Evolutionary conservation across 1,140 invertebrate genomes (phyloP), one percentile per base, ranked within the genome.

Genomic region (Uloborus diversus): DNA sequence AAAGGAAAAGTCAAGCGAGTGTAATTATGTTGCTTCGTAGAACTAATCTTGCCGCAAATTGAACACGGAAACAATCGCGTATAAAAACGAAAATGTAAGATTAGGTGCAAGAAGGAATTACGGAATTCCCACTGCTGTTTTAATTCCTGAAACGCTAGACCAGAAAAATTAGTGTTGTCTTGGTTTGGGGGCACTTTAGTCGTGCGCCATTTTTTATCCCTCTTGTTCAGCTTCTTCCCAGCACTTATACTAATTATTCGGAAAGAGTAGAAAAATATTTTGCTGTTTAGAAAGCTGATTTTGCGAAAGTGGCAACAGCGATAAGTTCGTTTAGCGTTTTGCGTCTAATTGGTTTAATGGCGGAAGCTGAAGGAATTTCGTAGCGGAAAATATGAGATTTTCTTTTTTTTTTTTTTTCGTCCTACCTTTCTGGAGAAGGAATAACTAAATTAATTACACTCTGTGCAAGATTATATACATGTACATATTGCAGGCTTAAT

Each of bases 251-350:
- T 75, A 75, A 75, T 75, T 75, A 75, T 75, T 64, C 37, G 57
- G 42, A 75, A 62, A 64, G 61, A 75, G 64, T 25, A 53, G 71
- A 75, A 75, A 75, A 75, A 75, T 75, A 30, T 53, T 75, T 75
- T 28, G 42, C 69, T 64, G 71, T 75, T 75, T 75, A 75, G 71
- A 75, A 64, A 75, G 71, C 71, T 75, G 71, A 75, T 75, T 75
- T 75, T 51, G 59, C 17, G 71, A 62, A 61, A 7, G 42, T 75
- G 71, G 71, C 71, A 62, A 51, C 57, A 75, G n/a, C 71, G 71
- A 75, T 75, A 75, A 75, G 71, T 75, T 75, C 71, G 71, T 75
- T 75, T 75, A 30, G 59, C 71, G 59, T 59, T 75, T 53, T 62
- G 57, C 59, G 17, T 75, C 42, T 75, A 75, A 75, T 75, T 75